These are phyloP conservation scores for Hydractinia symbiolongicarpus DNA, from an alignment of 30 jellyfish, hydroid and myxozoan genomes.

Conservation along the genomic window DNA sequence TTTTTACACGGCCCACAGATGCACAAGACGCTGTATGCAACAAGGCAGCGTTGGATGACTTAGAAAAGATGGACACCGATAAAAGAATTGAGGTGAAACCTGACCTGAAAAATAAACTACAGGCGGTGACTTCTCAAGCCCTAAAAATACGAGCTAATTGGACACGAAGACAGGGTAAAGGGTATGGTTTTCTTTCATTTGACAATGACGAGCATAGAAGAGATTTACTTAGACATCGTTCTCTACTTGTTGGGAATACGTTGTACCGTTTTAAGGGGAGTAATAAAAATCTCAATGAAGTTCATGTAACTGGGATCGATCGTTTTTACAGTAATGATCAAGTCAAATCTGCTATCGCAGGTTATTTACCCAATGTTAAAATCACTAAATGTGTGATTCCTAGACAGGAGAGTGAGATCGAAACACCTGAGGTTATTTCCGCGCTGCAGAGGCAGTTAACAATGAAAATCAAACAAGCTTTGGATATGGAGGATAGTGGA, in stretches of 20 bases:
- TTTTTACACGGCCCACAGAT: background rate
- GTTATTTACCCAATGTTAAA: background rate
- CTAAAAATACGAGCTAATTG: background rate
- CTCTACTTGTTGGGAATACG: background rate
- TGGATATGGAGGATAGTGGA: background rate
- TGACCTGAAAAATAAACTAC: background rate
- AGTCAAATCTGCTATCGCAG: constrained; percentile 17
- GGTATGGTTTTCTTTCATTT: constrained; percentile 8
- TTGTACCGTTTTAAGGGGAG: background rate
- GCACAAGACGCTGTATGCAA: background rate
- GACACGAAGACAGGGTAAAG: constrained; percentile 15
- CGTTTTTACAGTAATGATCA: constrained; percentile 8
- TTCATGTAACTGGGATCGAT: background rate
- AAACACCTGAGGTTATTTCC: background rate
- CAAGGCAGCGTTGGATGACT: background rate
- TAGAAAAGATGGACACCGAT: background rate
- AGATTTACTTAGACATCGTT: background rate
- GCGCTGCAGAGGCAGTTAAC: constrained; percentile 9
- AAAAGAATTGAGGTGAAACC: constrained; percentile 3
- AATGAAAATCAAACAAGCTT: background rate
- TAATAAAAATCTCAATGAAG: constrained; percentile 3
- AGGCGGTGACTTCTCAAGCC: background rate
- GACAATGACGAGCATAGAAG: background rate
- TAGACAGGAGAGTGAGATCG: background rate
- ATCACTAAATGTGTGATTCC: background rate